Percentiles rank a stretch among this genome's conserved stretches.
Evolutionary conservation across 2,888 invertebrate genomes (phyloP).

Genomic region (Chirona hameri): DNA sequence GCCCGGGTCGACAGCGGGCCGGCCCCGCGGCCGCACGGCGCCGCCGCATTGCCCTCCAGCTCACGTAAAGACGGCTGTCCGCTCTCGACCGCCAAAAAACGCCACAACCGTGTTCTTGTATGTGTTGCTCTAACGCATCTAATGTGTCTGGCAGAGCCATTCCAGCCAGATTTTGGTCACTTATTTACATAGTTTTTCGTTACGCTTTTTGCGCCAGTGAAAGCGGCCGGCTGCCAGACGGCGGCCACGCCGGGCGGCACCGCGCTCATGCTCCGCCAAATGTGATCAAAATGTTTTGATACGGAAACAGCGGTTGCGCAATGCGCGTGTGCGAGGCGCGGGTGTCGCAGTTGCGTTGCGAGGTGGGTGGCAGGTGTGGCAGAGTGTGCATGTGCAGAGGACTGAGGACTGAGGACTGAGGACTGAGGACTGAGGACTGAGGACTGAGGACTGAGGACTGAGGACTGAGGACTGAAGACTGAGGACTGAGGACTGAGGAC

Average conservation of each 20-base stretch:
- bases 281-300: slow-evolving; percentile 8
- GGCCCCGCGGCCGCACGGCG: neutral
- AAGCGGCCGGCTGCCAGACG: neutral
- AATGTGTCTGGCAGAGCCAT: slow-evolving; percentile 24
- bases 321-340: neutral
- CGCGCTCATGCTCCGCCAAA: neutral
- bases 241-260: neutral
- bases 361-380: no score
- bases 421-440: no score
- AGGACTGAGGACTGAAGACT: no score
- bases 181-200: slow-evolving; percentile 26
- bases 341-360: no score
- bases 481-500: no score
- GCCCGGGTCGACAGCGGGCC: neutral
- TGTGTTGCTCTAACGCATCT: slow-evolving; percentile 27
- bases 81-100: neutral
- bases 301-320: neutral
- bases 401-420: no score
- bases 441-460: no score
- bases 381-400: no score
- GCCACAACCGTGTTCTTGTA: neutral
- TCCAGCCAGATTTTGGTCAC: slow-evolving; percentile 23
- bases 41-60: neutral
- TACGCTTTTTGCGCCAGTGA: neutral
- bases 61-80: slow-evolving; percentile 1